Conservation (phyloP, 2,113 vertebrate species). For the Sminthopsis crassicaudata region DNA sequence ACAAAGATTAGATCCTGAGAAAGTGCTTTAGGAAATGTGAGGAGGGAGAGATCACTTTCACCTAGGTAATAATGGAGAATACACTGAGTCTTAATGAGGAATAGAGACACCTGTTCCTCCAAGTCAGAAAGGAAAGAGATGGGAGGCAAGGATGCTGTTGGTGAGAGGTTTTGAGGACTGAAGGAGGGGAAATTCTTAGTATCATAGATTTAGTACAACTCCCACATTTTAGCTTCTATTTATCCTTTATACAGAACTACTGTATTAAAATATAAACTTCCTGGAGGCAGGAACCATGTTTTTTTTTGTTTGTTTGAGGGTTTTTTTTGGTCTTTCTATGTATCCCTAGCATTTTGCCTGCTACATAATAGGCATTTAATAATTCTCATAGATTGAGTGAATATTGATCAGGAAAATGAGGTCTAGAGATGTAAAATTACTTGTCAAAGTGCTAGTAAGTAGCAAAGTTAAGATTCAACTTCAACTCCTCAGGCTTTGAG, state of each 20-base stretch:
- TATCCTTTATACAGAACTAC: background rate
- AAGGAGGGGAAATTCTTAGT: background rate
- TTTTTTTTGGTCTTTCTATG: background rate
- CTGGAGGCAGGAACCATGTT: background rate
- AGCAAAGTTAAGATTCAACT: background rate
- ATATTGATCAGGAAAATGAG: background rate
- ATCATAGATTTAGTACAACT: background rate
- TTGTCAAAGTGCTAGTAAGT: background rate
- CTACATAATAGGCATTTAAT: background rate
- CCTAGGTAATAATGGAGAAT: background rate
- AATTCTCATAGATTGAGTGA: background rate
- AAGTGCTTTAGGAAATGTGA: background rate
- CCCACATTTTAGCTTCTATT: background rate
- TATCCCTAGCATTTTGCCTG: background rate
- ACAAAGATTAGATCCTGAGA: background rate
- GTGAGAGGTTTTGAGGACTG: background rate
- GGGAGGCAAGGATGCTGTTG: background rate
- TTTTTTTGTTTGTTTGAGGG: background rate
- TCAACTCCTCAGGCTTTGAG: background rate
- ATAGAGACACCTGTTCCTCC: background rate
- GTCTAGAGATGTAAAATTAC: background rate
- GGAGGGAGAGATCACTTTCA: background rate
- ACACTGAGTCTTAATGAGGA: background rate
- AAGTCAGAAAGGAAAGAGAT: background rate
- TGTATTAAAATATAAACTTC: background rate